Evolutionary conservation across 2,113 vertebrate species (phyloP), one percentile per base, ranked within the genome.

Genomic region (Vanacampus margaritifer): DNA sequence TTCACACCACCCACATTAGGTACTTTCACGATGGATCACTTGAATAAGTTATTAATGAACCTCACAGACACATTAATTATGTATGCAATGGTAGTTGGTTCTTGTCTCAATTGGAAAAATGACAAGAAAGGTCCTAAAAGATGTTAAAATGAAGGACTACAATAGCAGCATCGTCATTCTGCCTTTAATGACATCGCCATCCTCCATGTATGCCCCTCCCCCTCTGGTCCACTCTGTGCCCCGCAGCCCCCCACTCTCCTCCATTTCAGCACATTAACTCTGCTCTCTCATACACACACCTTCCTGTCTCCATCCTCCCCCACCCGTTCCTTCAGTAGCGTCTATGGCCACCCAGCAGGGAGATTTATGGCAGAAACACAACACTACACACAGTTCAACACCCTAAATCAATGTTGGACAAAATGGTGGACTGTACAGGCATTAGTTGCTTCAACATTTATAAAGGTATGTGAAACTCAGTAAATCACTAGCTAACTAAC

Each of bases 281-380:
- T 67, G 50, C 65, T 80, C 74, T 54, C 65, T 81, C 79, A 63
- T 73, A 26, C 53, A 28, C 56, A 62, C 60, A 62, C 72, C 76
- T n/a, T 64, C 50, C 60, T 1, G 70, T 39, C 46, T 37, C 65
- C 67, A 65, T 64, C 68, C 74, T 76, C 72, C 78, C 59, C 65
- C 65, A 72, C 68, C 86, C 78, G 78, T 76, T 72, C 71, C 37
- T 68, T 73, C 57, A 37, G 28, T 69, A 26, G 45, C 80, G 71
- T 63, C 79, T 69, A 68, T 43, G 79, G 74, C 84, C 84, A 87
- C 82, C 85, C 76, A 81, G 65, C 76, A 79, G 64, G 59, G 62
- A 72, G 64, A 84, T 79, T 79, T 71, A 88, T 85, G 74, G 76
- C 80, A 81, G 71, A 72, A 71, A 82, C 45, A 45, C 76, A 77